Percentiles rank a stretch among this genome's conserved stretches.
Evolutionary conservation across 2,797 vertebrate species (phyloP).

Genomic region (Myioborus melanocephalus): DNA sequence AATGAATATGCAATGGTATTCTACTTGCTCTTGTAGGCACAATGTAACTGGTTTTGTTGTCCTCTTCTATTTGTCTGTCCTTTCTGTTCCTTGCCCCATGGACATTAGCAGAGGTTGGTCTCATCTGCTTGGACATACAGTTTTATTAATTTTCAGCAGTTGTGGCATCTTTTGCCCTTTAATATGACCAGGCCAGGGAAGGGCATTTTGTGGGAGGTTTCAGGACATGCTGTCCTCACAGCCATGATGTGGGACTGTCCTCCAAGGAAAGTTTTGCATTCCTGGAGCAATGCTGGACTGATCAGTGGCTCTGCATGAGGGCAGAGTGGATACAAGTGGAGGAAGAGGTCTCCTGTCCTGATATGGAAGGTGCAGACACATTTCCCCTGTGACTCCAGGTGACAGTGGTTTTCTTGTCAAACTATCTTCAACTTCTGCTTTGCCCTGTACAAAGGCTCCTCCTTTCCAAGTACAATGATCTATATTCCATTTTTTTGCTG

Average conservation of each 20-base stretch:
- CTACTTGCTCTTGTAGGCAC: background rate
- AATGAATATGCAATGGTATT: background rate
- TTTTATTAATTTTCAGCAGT: background rate
- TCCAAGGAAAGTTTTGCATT: background rate
- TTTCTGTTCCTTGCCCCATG: background rate
- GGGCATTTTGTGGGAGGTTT: background rate
- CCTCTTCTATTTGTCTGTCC: background rate
- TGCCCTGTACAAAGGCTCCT: background rate
- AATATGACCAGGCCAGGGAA: background rate
- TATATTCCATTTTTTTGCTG: background rate
- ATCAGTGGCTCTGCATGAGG: background rate
- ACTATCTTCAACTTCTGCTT: background rate
- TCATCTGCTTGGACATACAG: background rate
- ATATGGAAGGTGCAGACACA: background rate
- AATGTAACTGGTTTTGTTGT: background rate
- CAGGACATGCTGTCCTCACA: background rate
- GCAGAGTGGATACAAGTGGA: fast-evolving
- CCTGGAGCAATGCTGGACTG: background rate
- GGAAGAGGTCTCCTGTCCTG: background rate
- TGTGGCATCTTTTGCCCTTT: background rate
- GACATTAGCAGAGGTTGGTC: background rate
- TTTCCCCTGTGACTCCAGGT: background rate
- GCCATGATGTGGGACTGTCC: background rate
- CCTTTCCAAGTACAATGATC: background rate
- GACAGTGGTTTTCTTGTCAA: background rate